Percentiles rank a stretch among this genome's conserved stretches.
These are phyloP conservation scores for Halictus ligatus DNA, from an alignment of 2,888 invertebrate species.

Conservation along the genomic window DNA sequence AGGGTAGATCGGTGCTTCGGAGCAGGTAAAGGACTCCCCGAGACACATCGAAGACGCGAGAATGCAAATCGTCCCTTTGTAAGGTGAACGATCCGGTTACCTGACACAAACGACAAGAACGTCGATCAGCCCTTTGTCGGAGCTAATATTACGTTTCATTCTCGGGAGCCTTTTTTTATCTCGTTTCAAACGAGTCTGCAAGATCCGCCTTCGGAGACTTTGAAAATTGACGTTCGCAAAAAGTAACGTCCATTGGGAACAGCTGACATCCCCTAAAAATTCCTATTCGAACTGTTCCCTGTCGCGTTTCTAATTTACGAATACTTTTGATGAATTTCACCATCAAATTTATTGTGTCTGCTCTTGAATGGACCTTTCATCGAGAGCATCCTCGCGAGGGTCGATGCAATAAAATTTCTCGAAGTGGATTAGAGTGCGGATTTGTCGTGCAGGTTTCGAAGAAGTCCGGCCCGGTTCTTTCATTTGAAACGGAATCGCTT, in stretches of 20 bases:
- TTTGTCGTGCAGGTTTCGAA: background rate
- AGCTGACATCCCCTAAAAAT: too few relatives aligned
- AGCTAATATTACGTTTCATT: background rate
- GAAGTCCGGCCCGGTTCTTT: background rate
- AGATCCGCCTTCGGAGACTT: too few relatives aligned
- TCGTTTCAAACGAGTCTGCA: background rate
- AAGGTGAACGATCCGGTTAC: slow-evolving; percentile 23
- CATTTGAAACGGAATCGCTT: background rate
- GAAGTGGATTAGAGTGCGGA: background rate
- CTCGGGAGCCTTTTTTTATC: background rate
- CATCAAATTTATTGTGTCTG: too few relatives aligned
- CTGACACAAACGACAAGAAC: slow-evolving; percentile 5
- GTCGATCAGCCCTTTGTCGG: background rate
- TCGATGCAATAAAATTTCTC: background rate
- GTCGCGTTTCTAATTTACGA: too few relatives aligned
- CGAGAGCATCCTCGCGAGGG: too few relatives aligned
- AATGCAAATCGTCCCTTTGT: slow-evolving; percentile 17
- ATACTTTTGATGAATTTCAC: too few relatives aligned
- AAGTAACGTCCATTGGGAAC: too few relatives aligned
- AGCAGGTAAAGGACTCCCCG: background rate
- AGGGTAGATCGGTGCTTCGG: background rate
- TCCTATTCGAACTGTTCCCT: too few relatives aligned
- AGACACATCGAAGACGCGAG: background rate
- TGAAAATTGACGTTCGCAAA: too few relatives aligned
- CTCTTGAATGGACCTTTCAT: too few relatives aligned